Evolutionary conservation across 1,140 invertebrate genomes (phyloP).

Genomic region (Bemisia tabaci): DNA sequence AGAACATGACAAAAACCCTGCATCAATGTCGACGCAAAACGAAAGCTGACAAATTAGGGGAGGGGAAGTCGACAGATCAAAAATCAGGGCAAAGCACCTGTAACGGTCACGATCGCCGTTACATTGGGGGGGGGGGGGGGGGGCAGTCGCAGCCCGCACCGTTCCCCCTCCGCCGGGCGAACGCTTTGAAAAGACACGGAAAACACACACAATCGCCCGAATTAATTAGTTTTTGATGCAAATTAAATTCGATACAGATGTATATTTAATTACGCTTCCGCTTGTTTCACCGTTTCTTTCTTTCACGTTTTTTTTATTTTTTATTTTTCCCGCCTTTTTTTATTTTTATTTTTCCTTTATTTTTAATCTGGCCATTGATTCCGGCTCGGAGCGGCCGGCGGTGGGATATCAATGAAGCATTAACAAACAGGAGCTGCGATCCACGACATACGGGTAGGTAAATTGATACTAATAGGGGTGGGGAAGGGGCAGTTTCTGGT

Average conservation of each 20-base stretch:
- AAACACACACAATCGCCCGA: not conserved
- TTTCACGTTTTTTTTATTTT: not conserved
- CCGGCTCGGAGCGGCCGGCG: not conserved
- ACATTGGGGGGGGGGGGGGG: too few relatives aligned
- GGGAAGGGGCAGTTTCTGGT: not conserved
- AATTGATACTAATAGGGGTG: not conserved
- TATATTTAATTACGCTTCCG: not conserved
- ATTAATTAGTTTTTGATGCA: not conserved
- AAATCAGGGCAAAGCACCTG: too few relatives aligned
- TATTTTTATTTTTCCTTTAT: not conserved
- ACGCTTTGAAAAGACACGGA: not conserved
- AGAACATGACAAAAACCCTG: too few relatives aligned
- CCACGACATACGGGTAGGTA: not conserved
- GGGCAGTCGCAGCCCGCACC: too few relatives aligned
- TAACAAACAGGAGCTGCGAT: not conserved
- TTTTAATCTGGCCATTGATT: not conserved
- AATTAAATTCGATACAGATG: not conserved
- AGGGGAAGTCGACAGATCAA: too few relatives aligned
- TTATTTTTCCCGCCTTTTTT: not conserved
- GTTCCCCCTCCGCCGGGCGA: too few relatives aligned
- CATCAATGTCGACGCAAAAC: too few relatives aligned
- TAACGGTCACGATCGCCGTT: too few relatives aligned
- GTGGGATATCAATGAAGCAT: not conserved
- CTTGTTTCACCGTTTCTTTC: not conserved
- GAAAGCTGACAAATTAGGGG: too few relatives aligned